Base-by-base conservation (phyloP, 1,140 invertebrate species). In the Druon quercuslanigerum region DNA sequence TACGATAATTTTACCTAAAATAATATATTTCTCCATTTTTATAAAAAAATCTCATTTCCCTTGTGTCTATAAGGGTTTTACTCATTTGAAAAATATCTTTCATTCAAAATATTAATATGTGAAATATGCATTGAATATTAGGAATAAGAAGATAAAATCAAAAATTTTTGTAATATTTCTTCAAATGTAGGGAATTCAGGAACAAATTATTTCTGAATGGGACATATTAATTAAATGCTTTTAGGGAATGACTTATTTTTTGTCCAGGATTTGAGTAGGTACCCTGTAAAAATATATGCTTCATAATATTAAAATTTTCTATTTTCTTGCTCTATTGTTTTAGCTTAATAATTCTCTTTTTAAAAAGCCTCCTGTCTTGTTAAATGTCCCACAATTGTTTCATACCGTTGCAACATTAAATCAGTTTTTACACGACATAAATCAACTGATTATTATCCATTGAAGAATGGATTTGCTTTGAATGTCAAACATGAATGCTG, bases 391-490 rank as follows among this genome's bases (percentile, higher is more conserved):
- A 66, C 33, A 66, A 66, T 46, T 66, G 33, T 66, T 66, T 66
- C 60, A 40, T 33, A 16, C 40, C 60, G 40, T 66, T 66, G 25
- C 60, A 66, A 46, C 60, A 66, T 40, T 40, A 66, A 5, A 66
- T 14, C 40, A 40, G 16, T 33, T 66, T 40, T 66, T 66, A 40
- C 20, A 66, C 25, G 60, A 66, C 60, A 66, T 66, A 66, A 66
- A 66, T 66, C 60, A 33, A 40, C 60, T 66, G 60, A 66, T 66
- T 66, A 66, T 66, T 66, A 66, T 66, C 16, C 60, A 16, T 66
- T 46, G 25, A 66, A 66, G 60, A 46, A 66, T 66, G 33, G 60
- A 66, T 66, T 66, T 66, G 46, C 60, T 66, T 33, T 66, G 60
- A 66, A 66, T 66, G 60, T 8, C 33, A 66, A 66, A 66, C 25